Evolutionary conservation across 2,888 invertebrate species (phyloP), one percentile per base, ranked within the genome.

Genomic region (Caenorhabditis sp.): DNA sequence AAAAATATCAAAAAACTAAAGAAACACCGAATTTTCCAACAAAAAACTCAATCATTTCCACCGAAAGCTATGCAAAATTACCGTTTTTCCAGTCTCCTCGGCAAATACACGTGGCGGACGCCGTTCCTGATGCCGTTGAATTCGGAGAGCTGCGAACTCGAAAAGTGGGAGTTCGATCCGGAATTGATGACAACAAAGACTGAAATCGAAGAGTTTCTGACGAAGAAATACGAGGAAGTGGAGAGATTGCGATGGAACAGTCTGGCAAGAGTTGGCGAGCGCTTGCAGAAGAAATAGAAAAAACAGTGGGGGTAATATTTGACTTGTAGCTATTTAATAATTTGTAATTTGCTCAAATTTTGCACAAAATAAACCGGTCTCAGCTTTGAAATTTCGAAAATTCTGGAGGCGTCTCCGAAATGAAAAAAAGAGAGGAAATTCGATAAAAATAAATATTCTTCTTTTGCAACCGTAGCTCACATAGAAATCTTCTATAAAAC

Each of bases 181-280:
- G 28, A 50, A 5, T n/a, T 78, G 32, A 60, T 78, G 1, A 40
- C 53, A 6, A 58, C 70, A 2, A 58, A 70, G n/a, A 1, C 35
- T 5, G 68, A 69, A 64, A 70, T 78, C n/a, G 65, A 65, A 18
- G 24, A 47, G 28, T 70, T 53, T 62, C 26, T 78, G 24, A 32
- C 11, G 15, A 28, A 56, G 20, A 78, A 65, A 20, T 70, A 51
- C 13, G 51, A 62, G n/a, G 60, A 70, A 44, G 65, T 78, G 11
- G 78, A 78, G 53, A 78, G 60, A 24, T 64, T 53, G 60, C 37
- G 58, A 20, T 78, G 78, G 78, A 70, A 70, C 24, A 65, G 60
- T 53, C 40, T 78, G 44, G 55, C 70, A 0, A 32, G 24, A 26
- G 70, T 70, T 26, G 56, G 58, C 22, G 50, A 70, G 28, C 70